These are phyloP conservation scores for Xylota segnis DNA, from an alignment of 2,888 invertebrate genomes.

Conservation along the genomic window DNA sequence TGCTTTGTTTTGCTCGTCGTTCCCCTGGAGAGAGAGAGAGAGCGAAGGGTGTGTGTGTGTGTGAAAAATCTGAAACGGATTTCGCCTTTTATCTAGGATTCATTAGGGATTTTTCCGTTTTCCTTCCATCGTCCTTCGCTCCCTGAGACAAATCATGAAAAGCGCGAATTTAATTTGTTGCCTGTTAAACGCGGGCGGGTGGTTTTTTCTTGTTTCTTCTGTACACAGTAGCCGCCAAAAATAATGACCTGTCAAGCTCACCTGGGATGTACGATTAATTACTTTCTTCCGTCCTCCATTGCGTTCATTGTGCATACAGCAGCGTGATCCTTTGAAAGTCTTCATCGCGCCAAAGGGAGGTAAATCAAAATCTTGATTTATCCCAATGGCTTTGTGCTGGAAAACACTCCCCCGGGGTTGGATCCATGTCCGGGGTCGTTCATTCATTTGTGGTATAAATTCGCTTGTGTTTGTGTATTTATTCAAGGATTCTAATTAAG, in stretches of 20 bases:
- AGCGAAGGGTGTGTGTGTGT: slow-evolving; percentile 35
- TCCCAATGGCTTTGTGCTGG: slow-evolving; percentile 45
- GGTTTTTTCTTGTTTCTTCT: slow-evolving; percentile 2
- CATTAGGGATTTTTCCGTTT: slow-evolving; percentile 63
- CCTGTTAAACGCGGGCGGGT: slow-evolving; percentile 42
- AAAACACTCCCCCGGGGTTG: slow-evolving; percentile 16
- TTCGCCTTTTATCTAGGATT: slow-evolving; percentile 67
- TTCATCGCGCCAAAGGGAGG: slow-evolving; percentile 19
- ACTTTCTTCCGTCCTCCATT: slow-evolving; percentile 63
- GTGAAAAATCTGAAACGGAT: slow-evolving; percentile 63
- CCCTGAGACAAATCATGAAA: slow-evolving; percentile 55
- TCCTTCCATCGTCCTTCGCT: slow-evolving; percentile 1
- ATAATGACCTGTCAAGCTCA: slow-evolving; percentile 76
- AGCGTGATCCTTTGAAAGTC: slow-evolving; percentile 46
- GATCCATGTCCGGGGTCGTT: slow-evolving; percentile 39
- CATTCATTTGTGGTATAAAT: slow-evolving; percentile 60
- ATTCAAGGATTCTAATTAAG: slow-evolving; percentile 68
- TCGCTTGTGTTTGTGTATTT: slow-evolving; percentile 44
- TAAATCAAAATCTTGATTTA: slow-evolving; percentile 70
- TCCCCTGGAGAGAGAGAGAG: background rate
- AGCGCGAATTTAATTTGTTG: slow-evolving; percentile 73
- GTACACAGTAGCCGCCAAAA: slow-evolving; percentile 60
- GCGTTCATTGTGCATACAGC: background rate
- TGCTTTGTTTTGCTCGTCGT: slow-evolving; percentile 16
- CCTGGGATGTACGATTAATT: slow-evolving; percentile 75